These are phyloP conservation scores for Cistogaster globosa DNA, from an alignment of 2,888 invertebrate genomes.

Conservation along the genomic window DNA sequence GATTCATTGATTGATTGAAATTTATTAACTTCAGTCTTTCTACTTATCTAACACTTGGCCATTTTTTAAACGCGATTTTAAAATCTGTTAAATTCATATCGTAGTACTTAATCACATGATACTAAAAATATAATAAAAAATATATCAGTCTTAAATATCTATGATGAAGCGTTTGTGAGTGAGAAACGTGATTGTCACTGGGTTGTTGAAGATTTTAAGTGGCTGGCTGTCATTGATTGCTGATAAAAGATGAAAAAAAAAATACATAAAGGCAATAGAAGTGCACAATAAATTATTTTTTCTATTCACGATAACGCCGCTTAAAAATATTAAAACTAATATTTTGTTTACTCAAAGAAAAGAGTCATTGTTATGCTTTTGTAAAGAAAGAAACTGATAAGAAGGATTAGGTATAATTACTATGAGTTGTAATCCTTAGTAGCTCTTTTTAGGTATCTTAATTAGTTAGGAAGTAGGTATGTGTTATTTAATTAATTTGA, in stretches of 20 bases:
- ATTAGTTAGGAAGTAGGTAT: not conserved
- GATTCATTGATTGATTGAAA: too few species aligned
- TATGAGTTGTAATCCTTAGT: not conserved
- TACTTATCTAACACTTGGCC: too few species aligned
- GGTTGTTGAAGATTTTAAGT: constrained; percentile 29
- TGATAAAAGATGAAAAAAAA: constrained; percentile 6
- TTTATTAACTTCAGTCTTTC: too few species aligned
- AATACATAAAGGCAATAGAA: not conserved
- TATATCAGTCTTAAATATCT: not conserved
- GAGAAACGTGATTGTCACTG: constrained; percentile 8
- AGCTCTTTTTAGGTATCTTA: not conserved
- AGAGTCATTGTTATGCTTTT: constrained; percentile 10
- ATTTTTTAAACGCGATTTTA: not conserved
- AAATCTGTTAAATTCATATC: too few species aligned
- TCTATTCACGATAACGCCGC: constrained; percentile 17
- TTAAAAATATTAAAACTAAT: not conserved
- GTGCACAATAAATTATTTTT: not conserved
- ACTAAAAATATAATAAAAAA: not conserved
- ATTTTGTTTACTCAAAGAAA: not conserved
- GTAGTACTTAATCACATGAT: not conserved
- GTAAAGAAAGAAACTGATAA: constrained; percentile 17
- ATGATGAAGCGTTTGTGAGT: too few species aligned
- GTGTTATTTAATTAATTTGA: not conserved
- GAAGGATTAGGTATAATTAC: constrained; percentile 29
- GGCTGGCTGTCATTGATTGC: constrained; percentile 9